Conservation (phyloP, 1,140 invertebrate genomes). For the Zaprionus kolodkinae region DNA sequence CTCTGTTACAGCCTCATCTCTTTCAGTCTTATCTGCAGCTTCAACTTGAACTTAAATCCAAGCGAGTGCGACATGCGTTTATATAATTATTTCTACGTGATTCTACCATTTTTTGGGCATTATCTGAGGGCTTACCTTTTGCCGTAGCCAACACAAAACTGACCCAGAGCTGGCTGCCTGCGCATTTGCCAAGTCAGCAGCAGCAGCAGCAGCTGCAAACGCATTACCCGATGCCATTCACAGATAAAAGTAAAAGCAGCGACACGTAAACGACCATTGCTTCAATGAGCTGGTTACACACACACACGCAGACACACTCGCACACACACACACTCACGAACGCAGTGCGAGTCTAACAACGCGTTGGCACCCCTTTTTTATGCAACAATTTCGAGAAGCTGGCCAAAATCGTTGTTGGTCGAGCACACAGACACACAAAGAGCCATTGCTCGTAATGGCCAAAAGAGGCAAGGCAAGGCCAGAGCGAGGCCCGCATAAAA, state of each 20-base stretch:
- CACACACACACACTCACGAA: conserved; percentile 27
- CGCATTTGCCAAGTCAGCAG: conserved; percentile 67
- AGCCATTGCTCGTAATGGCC: conserved; percentile 60
- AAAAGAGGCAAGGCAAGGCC: conserved; percentile 37
- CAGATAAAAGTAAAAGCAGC: conserved; percentile 77
- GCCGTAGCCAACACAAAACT: conserved; percentile 12
- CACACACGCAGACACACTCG: conserved; percentile 6
- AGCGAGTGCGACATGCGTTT: conserved; percentile 25
- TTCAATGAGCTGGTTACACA: conserved; percentile 46
- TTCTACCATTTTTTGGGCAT: conserved; percentile 33
- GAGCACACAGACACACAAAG: conserved; percentile 47
- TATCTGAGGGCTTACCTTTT: conserved; percentile 36
- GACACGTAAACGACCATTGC: conserved; percentile 63
- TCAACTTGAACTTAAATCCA: conserved; percentile 5
- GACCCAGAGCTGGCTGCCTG: conserved; percentile 31
- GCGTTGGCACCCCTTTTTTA: conserved; percentile 61
- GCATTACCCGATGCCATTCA: conserved; percentile 75
- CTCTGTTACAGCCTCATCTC: background rate
- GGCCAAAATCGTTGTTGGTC: conserved; percentile 60
- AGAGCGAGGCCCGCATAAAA: conserved; percentile 68
- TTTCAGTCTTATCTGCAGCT: background rate
- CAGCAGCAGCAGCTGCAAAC: conserved; percentile 67
- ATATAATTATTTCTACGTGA: conserved; percentile 68
- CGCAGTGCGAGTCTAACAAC: conserved; percentile 28
- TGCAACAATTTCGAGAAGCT: conserved; percentile 67